Percentiles rank a stretch among this genome's conserved stretches.
phyloP scores from a whole-genome alignment of 2,888 invertebrate genomes.

The Cremastinae sp. region DNA sequence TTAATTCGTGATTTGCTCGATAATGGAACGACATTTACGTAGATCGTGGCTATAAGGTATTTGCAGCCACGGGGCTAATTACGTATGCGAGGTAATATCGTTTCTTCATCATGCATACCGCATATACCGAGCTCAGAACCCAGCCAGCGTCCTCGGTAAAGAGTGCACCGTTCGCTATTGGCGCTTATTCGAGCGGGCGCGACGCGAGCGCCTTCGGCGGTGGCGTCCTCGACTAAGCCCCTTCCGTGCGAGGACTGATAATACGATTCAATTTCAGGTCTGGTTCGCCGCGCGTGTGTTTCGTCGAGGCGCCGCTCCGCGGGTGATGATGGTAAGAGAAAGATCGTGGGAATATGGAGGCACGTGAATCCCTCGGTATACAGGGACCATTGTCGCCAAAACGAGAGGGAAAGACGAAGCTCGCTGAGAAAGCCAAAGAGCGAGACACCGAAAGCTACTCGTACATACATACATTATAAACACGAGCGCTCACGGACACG shows the following conservation, averaged over 20 bases:
- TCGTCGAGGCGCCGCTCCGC: constrained; percentile 29
- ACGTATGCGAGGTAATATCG: constrained; percentile 17
- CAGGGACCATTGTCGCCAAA: constrained; percentile 33
- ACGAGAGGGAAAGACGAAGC: constrained; percentile 33
- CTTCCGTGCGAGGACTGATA: constrained; percentile 65
- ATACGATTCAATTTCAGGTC: constrained; percentile 68
- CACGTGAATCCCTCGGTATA: constrained; percentile 2
- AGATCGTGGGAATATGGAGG: constrained; percentile 32
- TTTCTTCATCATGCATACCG: constrained; percentile 13
- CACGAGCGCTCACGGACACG: neutral
- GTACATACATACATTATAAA: constrained; percentile 13
- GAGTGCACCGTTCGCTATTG: too few relatives aligned
- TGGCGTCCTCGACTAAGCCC: constrained; percentile 43
- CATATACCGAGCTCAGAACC: too few relatives aligned
- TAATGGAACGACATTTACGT: constrained; percentile 14
- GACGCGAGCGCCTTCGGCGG: constrained; percentile 20
- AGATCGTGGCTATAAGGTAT: neutral
- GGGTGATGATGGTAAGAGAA: constrained; percentile 36
- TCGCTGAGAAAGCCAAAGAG: constrained; percentile 48
- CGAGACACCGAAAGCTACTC: constrained; percentile 41
- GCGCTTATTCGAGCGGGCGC: constrained; percentile 17
- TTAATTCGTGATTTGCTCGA: too few relatives aligned
- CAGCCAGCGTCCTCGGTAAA: too few relatives aligned
- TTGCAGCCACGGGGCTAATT: constrained; percentile 22
- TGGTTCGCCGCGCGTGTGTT: constrained; percentile 55